These are phyloP conservation scores for Aelia acuminata DNA, from an alignment of 2,888 invertebrate genomes.

Conservation along the genomic window DNA sequence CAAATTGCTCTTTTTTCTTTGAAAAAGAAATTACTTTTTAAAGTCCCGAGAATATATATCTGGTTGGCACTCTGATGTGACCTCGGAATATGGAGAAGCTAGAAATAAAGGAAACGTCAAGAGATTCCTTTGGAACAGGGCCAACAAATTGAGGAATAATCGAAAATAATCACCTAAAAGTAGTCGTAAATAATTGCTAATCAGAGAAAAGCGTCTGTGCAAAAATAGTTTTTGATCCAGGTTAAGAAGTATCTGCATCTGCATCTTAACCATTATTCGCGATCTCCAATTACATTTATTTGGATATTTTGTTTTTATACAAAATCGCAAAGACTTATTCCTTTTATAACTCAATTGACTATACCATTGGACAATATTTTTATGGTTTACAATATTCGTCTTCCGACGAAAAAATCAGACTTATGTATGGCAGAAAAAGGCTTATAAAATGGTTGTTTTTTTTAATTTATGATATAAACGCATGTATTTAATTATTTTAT, in stretches of 20 bases:
- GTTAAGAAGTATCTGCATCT: background rate
- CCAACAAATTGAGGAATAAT: conserved; percentile 10
- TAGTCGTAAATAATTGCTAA: background rate
- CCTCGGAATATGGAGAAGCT: background rate
- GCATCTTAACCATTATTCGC: background rate
- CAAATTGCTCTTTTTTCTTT: background rate
- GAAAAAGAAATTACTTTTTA: background rate
- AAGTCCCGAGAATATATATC: background rate
- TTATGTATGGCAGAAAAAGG: no score
- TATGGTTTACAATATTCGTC: no score
- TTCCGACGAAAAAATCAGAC: no score
- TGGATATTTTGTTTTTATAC: no score
- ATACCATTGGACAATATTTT: no score
- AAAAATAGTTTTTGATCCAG: background rate
- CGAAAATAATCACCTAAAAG: conserved; percentile 6
- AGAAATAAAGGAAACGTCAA: conserved; percentile 9
- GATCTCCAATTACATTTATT: background rate
- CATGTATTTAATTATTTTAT: no score
- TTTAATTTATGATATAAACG: no score
- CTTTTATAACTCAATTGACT: no score
- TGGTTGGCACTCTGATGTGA: background rate
- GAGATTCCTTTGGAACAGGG: background rate
- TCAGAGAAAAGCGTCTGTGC: background rate
- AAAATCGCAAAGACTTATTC: no score
- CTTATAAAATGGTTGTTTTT: no score